Percentiles rank a stretch among this genome's conserved stretches.
These are phyloP conservation scores for Poicephalus meyeri DNA, from an alignment of 2,113 vertebrate species.

Conservation along the genomic window DNA sequence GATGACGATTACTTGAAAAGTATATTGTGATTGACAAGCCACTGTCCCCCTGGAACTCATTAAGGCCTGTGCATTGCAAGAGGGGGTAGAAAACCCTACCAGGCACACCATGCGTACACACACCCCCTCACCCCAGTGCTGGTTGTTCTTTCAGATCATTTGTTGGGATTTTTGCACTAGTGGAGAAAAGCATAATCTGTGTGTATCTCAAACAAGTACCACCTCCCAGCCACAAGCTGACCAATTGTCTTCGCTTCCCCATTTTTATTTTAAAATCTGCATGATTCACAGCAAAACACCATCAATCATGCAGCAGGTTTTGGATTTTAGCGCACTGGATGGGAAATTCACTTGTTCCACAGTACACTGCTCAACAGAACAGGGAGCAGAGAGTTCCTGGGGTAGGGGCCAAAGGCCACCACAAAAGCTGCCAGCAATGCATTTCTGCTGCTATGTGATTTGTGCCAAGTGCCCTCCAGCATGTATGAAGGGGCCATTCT, in stretches of 20 bases:
- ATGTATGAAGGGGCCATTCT: not conserved
- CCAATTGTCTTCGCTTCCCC: constrained; percentile 11
- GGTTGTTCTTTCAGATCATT: constrained; percentile 65
- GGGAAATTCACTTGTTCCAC: not conserved
- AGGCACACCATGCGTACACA: constrained; percentile 47
- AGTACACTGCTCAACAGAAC: not conserved
- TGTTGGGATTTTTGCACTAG: constrained; percentile 65
- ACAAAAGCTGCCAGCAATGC: not conserved
- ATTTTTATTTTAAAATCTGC: constrained; percentile 24
- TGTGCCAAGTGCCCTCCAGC: not conserved
- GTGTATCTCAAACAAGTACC: constrained; percentile 42
- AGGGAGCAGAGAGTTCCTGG: not conserved
- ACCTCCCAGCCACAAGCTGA: constrained; percentile 48
- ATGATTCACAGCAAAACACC: not conserved
- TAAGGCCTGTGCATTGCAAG: constrained; percentile 75
- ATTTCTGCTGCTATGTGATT: not conserved
- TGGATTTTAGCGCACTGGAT: not conserved
- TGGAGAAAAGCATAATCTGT: constrained; percentile 20
- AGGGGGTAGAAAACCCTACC: constrained; percentile 70
- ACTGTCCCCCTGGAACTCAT: constrained; percentile 85
- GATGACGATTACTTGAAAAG: constrained; percentile 78
- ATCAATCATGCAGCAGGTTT: not conserved
- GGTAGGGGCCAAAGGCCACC: not conserved
- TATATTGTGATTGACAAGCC: constrained; percentile 82
- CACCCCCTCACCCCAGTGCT: not conserved